These are phyloP conservation scores for Squalus acanthias DNA, from an alignment of 2,797 vertebrate genomes.

Conservation along the genomic window DNA sequence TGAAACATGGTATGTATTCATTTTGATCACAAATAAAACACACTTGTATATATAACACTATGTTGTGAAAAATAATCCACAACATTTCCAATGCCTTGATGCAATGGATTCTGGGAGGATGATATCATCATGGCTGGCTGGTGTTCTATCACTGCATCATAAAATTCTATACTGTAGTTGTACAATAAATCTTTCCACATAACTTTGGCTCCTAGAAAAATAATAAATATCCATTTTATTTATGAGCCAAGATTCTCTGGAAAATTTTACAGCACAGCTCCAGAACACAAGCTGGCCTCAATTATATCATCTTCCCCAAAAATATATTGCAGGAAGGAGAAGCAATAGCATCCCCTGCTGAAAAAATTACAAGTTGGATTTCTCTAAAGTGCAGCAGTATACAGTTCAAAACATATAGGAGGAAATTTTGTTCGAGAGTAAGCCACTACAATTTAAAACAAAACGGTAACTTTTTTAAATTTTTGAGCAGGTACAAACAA, in stretches of 20 bases:
- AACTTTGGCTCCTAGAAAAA: conserved; percentile 30
- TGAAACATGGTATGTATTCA: not conserved
- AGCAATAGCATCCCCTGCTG: conserved; percentile 28
- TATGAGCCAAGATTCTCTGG: conserved; percentile 36
- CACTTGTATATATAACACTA: not conserved
- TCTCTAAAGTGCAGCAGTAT: not conserved
- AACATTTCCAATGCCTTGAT: not conserved
- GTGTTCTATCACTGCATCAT: conserved; percentile 32
- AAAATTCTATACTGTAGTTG: conserved; percentile 28
- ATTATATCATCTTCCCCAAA: conserved; percentile 21
- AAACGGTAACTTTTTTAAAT: not conserved
- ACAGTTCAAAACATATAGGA: not conserved
- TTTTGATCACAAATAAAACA: not conserved
- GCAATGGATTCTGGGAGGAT: conserved; percentile 16
- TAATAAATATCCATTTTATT: conserved; percentile 37
- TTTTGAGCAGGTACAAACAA: not conserved
- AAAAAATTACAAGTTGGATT: conserved; percentile 32
- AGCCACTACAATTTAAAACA: not conserved
- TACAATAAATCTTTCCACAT: conserved; percentile 36
- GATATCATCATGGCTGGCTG: conserved; percentile 5
- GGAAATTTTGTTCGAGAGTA: not conserved
- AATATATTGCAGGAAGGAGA: conserved; percentile 16
- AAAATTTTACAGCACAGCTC: conserved; percentile 33
- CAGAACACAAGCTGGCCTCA: conserved; percentile 34
- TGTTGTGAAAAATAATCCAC: conserved; percentile 14